Conservation (phyloP, 2,888 invertebrate genomes). For the Sarcophaga rosellei region DNA sequence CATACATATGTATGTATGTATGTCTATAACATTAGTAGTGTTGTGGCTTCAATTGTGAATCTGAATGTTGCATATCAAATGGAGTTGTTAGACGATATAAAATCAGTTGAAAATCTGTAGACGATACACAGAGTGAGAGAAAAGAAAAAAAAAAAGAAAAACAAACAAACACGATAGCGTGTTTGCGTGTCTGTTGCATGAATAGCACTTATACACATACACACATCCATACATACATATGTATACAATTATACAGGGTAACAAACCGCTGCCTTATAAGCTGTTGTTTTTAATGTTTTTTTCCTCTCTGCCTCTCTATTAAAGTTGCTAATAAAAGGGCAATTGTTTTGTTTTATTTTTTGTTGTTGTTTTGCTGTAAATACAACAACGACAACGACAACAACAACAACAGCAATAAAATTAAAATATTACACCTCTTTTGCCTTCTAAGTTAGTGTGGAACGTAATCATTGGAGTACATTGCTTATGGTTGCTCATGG, state of each 20-base stretch:
- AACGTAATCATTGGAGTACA: constrained; percentile 32
- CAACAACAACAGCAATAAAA: constrained; percentile 21
- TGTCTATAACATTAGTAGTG: constrained; percentile 29
- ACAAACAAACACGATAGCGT: constrained; percentile 64
- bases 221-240: constrained; percentile 15
- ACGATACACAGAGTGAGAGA: constrained; percentile 2
- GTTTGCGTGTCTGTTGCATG: constrained; percentile 63
- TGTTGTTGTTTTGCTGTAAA: constrained; percentile 33
- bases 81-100: background rate
- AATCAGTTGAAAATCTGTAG: background rate
- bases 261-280: background rate
- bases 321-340: constrained; percentile 68
- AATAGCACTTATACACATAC: constrained; percentile 22
- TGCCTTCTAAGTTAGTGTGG: constrained; percentile 50
- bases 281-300: constrained; percentile 46
- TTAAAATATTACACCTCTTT: constrained; percentile 62
- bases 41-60: constrained; percentile 37
- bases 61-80: constrained; percentile 63
- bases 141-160: constrained; percentile 19
- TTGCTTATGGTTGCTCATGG: no score
- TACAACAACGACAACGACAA: constrained; percentile 15
- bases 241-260: no score
- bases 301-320: background rate
- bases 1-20: background rate
- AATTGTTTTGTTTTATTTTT: constrained; percentile 61